Percentiles rank a stretch among this genome's conserved stretches.
phyloP scores from a whole-genome alignment of 2,797 vertebrate species.

The Sandelia bainsii region DNA sequence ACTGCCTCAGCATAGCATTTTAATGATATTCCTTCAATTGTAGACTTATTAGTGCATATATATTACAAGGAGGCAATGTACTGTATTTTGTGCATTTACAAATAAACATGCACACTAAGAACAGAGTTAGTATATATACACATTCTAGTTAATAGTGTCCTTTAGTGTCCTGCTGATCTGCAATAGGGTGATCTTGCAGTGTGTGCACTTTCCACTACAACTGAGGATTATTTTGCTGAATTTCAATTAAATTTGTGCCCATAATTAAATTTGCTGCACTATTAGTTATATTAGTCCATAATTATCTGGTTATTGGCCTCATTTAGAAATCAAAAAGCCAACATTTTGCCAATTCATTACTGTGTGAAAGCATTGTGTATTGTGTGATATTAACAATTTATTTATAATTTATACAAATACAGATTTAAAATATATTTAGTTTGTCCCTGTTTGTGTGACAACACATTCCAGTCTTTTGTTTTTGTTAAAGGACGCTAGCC shows the following conservation, averaged over 20 bases:
- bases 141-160: constrained; percentile 16
- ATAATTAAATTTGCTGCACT: constrained; percentile 1
- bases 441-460: neutral
- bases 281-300: neutral
- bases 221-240: constrained; percentile 22
- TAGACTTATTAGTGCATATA: constrained; percentile 51
- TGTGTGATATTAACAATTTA: neutral
- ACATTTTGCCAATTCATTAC: neutral
- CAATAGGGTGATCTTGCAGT: constrained; percentile 34
- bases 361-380: neutral
- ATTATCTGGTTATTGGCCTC: neutral
- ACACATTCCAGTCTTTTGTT: neutral
- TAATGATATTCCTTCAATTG: constrained; percentile 49
- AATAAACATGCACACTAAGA: constrained; percentile 19
- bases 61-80: constrained; percentile 22
- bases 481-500: neutral
- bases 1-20: constrained; percentile 32
- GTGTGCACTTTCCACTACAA: constrained; percentile 32
- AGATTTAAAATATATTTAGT: too few species aligned
- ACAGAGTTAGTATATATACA: constrained; percentile 16
- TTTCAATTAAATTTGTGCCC: constrained; percentile 16
- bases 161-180: constrained; percentile 47
- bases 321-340: constrained; percentile 1
- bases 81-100: constrained; percentile 14
- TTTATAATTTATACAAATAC: too few species aligned